Percentiles rank a stretch among this genome's conserved stretches.
These are phyloP conservation scores for Phrynocephalus vlangalii DNA, from an alignment of 2,797 vertebrate genomes.

Conservation along the genomic window DNA sequence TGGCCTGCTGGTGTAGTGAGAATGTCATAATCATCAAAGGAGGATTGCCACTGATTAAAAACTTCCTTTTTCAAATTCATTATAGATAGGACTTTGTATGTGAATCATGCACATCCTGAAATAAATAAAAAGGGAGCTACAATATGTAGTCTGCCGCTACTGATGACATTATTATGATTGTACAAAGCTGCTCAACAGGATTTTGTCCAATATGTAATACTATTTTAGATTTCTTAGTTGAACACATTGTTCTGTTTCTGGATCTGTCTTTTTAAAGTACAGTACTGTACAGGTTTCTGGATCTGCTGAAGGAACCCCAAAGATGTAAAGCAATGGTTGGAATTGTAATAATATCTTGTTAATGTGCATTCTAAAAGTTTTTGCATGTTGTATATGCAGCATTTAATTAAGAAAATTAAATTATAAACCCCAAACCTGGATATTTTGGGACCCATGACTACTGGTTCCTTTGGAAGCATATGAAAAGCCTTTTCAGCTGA, in stretches of 20 bases:
- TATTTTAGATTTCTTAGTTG: no score
- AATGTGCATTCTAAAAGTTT: slow-evolving; percentile 30
- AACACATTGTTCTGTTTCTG: background rate
- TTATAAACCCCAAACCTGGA: background rate
- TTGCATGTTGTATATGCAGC: background rate
- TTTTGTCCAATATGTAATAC: no score
- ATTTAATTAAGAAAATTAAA: background rate
- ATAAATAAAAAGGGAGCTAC: no score
- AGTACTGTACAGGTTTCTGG: background rate
- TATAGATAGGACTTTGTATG: no score
- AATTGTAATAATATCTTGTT: background rate
- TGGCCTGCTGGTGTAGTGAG: no score
- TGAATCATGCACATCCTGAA: no score
- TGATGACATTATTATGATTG: no score
- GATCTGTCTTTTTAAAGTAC: slow-evolving; percentile 23
- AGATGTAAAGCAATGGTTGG: background rate
- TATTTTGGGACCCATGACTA: background rate
- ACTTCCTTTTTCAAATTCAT: no score
- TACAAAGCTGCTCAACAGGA: no score
- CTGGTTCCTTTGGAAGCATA: background rate
- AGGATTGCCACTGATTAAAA: no score
- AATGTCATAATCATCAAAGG: no score
- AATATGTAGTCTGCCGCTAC: no score
- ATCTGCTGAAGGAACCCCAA: slow-evolving; percentile 34
- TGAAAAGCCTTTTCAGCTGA: background rate